These are phyloP conservation scores for Drosophila falleni DNA, from an alignment of 2,888 invertebrate genomes.

Conservation along the genomic window DNA sequence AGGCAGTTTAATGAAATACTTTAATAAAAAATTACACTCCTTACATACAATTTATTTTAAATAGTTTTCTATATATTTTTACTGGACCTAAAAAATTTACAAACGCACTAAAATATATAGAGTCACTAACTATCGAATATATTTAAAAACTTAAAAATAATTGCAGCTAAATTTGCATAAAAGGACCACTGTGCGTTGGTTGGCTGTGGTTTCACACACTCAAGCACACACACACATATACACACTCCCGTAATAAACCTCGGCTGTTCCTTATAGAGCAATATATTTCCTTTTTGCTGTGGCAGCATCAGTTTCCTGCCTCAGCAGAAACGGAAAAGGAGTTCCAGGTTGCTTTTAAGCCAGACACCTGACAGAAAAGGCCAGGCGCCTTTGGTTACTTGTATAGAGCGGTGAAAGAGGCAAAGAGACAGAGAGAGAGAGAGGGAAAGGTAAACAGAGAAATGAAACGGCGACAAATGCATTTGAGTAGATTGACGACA, in stretches of 20 bases:
- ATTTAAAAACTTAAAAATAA: background rate
- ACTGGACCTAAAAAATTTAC: too few relatives aligned
- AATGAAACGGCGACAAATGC: constrained; percentile 44
- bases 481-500: constrained; percentile 61
- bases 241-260: constrained; percentile 26
- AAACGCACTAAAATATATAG: too few relatives aligned
- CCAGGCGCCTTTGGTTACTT: constrained; percentile 1
- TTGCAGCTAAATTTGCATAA: background rate
- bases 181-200: background rate
- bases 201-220: too few relatives aligned
- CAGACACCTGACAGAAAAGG: constrained; percentile 8
- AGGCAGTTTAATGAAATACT: too few relatives aligned
- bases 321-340: constrained; percentile 22
- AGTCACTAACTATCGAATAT: too few relatives aligned
- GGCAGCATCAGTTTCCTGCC: constrained; percentile 45
- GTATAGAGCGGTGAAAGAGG: constrained; percentile 21
- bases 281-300: constrained; percentile 24
- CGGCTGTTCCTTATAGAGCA: constrained; percentile 18
- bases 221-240: constrained; percentile 6
- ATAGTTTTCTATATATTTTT: too few relatives aligned
- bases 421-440: background rate
- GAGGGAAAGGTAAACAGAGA: background rate
- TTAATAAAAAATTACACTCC: too few relatives aligned
- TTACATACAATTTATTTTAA: too few relatives aligned
- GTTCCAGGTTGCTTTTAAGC: constrained; percentile 8